A percentile compares a stretch with the other conserved stretches of the same genome.
Conservation (phyloP, 2,888 invertebrate genomes). For the Exephanes ischioxanthus region DNA sequence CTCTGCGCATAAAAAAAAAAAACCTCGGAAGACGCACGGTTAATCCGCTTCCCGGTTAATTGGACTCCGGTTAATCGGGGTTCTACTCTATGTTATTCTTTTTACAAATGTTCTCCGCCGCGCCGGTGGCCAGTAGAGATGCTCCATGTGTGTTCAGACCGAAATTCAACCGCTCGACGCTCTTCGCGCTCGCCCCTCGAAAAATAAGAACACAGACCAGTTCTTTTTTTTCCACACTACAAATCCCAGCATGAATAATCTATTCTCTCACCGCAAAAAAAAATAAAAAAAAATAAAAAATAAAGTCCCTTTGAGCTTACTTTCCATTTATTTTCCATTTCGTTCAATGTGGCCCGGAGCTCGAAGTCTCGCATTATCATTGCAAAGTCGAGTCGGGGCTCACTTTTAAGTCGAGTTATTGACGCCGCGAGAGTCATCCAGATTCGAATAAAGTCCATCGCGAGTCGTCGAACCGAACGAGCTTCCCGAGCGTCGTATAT, state of each 20-base stretch:
- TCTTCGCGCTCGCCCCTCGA: not conserved
- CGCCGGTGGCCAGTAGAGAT: not conserved
- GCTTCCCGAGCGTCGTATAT: conserved; percentile 8
- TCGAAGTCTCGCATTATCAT: not conserved
- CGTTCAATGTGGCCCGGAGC: not conserved
- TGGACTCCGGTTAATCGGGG: too few species aligned
- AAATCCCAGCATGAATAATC: not conserved
- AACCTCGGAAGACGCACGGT: too few species aligned
- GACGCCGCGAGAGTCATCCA: too few species aligned
- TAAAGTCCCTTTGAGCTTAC: not conserved
- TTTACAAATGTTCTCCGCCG: not conserved
- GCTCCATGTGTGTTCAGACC: not conserved
- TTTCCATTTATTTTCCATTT: not conserved
- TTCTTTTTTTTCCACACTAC: not conserved
- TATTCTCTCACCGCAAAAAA: not conserved
- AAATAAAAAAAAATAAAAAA: not conserved
- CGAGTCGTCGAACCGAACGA: not conserved
- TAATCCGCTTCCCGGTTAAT: too few species aligned
- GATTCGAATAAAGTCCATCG: too few species aligned
- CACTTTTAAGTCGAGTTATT: not conserved
- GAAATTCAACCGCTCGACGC: not conserved
- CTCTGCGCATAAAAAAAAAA: too few species aligned
- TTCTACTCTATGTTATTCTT: too few species aligned
- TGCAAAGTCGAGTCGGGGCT: not conserved
- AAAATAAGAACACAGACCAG: not conserved